Base-by-base conservation (phyloP, 2,113 vertebrate species). In the Columba janthina region DNA sequence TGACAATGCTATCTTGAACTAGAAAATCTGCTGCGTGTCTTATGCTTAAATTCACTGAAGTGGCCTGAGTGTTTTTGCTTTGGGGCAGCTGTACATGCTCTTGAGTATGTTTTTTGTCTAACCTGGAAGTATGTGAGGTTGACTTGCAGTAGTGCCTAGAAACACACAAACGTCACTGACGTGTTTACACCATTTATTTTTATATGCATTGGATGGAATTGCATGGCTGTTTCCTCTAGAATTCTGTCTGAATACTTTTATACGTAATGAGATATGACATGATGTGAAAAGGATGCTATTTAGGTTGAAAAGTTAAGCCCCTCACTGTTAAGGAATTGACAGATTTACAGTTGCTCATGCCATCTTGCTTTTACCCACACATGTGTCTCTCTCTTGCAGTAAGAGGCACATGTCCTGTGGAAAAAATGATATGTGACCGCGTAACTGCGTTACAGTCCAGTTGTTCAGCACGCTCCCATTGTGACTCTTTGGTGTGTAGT, bases 231-330 rank as follows among this genome's bases (percentile, higher is more conserved):
- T 92, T 90, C 76, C 65, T 71, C 32, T 81, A 64, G 86, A 92
- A 69, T 75, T 75, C 66, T 85, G 8, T 64, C 48, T 46, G n/a
- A 78, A 84, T 81, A 31, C 31, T 91, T 92, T 44, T 60, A 53
- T 53, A 38, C 65, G 60, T 60, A 71, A 86, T 50, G 11, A 85
- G 31, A 32, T 69, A 51, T 2, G 54, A 50, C 54, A 65, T 77
- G 83, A 89, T 73, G 64, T 66, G 66, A 77, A 93, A 94, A 90
- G 79, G 89, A 77, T 83, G 56, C 77, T 80, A 57, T 94, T 96
- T 90, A 78, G 57, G 73, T 91, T 88, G 88, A 88, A 89, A 94
- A 87, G 62, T 73, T 72, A 90, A 94, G 76, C 76, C 26, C 13
- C 19, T 54, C 28, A 31, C 73, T 78, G 83, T 57, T 92, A 71